Percentiles rank a stretch among this genome's conserved stretches.
Evolutionary conservation across 2,888 invertebrate genomes (phyloP).

Genomic region (Melieria picta): DNA sequence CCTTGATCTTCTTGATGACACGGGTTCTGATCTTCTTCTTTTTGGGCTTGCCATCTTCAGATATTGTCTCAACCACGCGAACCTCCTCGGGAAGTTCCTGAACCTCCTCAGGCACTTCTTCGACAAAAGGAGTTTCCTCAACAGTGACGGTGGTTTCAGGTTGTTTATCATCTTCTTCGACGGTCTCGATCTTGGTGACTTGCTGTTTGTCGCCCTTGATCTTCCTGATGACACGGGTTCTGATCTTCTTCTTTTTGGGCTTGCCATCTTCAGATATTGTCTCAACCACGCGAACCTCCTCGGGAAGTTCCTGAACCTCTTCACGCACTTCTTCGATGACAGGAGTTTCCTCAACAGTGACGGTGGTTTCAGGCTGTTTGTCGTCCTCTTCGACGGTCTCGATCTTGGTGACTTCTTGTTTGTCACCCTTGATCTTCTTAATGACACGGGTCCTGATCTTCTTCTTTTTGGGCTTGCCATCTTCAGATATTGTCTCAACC

Average conservation of each 20-base stretch:
- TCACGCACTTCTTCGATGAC: slow-evolving; percentile 3
- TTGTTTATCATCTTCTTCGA: slow-evolving; percentile 25
- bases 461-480: slow-evolving; percentile 24
- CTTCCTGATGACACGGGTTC: slow-evolving; percentile 19
- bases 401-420: slow-evolving; percentile 27
- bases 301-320: slow-evolving; percentile 16
- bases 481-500: slow-evolving; percentile 13
- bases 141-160: slow-evolving; percentile 28
- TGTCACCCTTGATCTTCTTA: slow-evolving; percentile 21
- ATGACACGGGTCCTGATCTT: slow-evolving; percentile 22
- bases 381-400: slow-evolving; percentile 24
- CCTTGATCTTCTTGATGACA: slow-evolving; percentile 19
- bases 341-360: slow-evolving; percentile 27
- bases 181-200: slow-evolving; percentile 27
- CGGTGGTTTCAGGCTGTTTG: slow-evolving; percentile 23
- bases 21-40: slow-evolving; percentile 23
- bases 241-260: slow-evolving; percentile 26
- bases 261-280: slow-evolving; percentile 23
- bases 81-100: slow-evolving; percentile 14
- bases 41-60: slow-evolving; percentile 23
- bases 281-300: slow-evolving; percentile 24
- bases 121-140: slow-evolving; percentile 14
- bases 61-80: slow-evolving; percentile 20
- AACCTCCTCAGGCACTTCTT: slow-evolving; percentile 15
- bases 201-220: slow-evolving; percentile 23